Evolutionary conservation across 2,797 vertebrate species (phyloP), one percentile per base, ranked within the genome.

Genomic region (Pelobates cultripes): DNA sequence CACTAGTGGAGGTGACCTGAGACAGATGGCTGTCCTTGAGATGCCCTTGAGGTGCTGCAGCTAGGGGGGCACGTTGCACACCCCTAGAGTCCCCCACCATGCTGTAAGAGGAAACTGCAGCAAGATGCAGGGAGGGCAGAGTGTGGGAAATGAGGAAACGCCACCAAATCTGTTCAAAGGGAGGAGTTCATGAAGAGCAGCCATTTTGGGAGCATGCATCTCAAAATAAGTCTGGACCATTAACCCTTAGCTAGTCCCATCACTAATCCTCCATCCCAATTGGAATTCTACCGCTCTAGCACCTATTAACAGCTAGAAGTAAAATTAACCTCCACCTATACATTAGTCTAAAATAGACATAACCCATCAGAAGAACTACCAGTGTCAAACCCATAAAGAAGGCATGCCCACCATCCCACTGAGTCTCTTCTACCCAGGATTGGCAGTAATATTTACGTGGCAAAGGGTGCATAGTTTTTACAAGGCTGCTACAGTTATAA

Each of bases 181-280:
- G 41, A 43, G 57, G 57, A 15, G 69, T 64, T 66, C 55, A 47
- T 14, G 9, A 14, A 4, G 7, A 51, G 81, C 75, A 63, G 75
- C 81, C 81, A 83, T 83, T 55, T 83, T 83, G 51, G 7, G 7
- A 55, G 41, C 17, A 1, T 17, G 3, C n/a, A 41, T 28, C 42
- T 55, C 14, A 41, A 7, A 73, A 14, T 10, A 9, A 40, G 43
- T 43, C 44, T 63, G 79, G 73, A 76, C 73, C 79, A 81, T 42
- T 42, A 81, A 61, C 66, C 13, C 3, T 45, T 15, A 3, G 14
- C 15, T 9, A 40, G 40, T 28, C 61, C 4, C n/a, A 28, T 28
- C 28, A 28, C 28, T n/a, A n/a, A 28, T 28, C 28, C 28, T 28
- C 28, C 28, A 28, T 28, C 28, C 28, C 28, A 28, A 28, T 28